Evolutionary conservation across 2,797 vertebrate genomes (phyloP).

Genomic region (Scarus forsteni): DNA sequence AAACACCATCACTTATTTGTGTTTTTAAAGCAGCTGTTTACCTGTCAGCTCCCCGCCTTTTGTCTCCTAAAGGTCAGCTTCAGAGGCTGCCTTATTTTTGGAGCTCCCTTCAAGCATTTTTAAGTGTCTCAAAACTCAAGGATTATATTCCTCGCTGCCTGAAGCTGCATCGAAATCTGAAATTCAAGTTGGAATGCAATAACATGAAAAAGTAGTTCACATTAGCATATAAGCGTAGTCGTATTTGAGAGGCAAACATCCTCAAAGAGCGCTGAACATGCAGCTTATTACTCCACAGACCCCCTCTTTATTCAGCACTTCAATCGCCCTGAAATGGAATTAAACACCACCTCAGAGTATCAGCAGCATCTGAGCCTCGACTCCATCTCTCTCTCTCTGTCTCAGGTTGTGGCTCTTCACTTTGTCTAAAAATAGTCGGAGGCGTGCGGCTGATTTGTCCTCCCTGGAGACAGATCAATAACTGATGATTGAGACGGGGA

Average conservation of each 20-base stretch:
- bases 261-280: conserved; percentile 4
- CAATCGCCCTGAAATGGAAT: conserved; percentile 25
- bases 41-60: conserved; percentile 16
- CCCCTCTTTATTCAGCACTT: conserved; percentile 2
- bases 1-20: conserved; percentile 17
- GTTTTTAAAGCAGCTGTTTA: conserved; percentile 24
- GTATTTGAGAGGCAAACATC: background rate
- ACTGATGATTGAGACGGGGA: conserved; percentile 51
- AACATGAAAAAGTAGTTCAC: background rate
- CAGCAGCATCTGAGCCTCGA: conserved; percentile 7
- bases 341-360: conserved; percentile 4
- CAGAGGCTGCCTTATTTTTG: conserved; percentile 34
- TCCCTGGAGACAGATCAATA: conserved; percentile 74
- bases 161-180: background rate
- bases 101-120: conserved; percentile 53
- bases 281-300: conserved; percentile 18
- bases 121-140: background rate
- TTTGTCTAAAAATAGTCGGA: conserved; percentile 65
- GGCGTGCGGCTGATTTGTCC: conserved; percentile 43
- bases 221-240: background rate
- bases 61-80: conserved; percentile 56
- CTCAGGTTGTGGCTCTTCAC: conserved; percentile 36
- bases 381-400: conserved; percentile 23
- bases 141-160: background rate
- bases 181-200: background rate